Percentiles rank a stretch among this genome's conserved stretches.
phyloP scores from a whole-genome alignment of 2,888 invertebrate genomes.

The Clostera curtula region DNA sequence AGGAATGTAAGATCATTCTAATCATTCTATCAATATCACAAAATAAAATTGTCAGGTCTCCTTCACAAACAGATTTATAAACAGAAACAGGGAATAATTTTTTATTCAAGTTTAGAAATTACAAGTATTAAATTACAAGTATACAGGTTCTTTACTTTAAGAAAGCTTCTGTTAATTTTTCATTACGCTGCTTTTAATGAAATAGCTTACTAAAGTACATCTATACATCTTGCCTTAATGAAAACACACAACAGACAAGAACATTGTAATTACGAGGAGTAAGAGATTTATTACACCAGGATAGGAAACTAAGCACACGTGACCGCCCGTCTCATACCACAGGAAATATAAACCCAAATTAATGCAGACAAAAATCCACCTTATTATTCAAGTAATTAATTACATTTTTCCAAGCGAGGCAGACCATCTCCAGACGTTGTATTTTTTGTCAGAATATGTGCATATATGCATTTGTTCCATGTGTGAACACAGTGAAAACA shows the following conservation, averaged over 20 bases:
- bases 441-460: conserved; percentile 33
- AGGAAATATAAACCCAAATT: conserved; percentile 35
- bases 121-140: too few relatives aligned
- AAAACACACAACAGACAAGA: conserved; percentile 71
- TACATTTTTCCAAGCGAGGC: conserved; percentile 37
- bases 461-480: conserved; percentile 66
- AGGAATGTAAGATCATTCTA: not conserved
- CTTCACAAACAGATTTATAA: too few relatives aligned
- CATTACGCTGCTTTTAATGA: conserved; percentile 3
- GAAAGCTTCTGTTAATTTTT: conserved; percentile 1
- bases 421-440: conserved; percentile 33
- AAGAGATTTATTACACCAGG: conserved; percentile 69
- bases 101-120: too few relatives aligned
- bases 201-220: conserved; percentile 25
- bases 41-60: too few relatives aligned
- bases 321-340: conserved; percentile 38
- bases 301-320: conserved; percentile 71
- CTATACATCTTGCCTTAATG: conserved; percentile 53
- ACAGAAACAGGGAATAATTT: too few relatives aligned
- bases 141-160: too few relatives aligned
- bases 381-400: conserved; percentile 51
- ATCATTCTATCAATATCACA: too few relatives aligned
- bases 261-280: conserved; percentile 71
- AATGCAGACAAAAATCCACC: conserved; percentile 44
- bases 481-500: conserved; percentile 59